Percentiles rank a stretch among this genome's conserved stretches.
These are phyloP conservation scores for Zaprionus vittiger DNA, from an alignment of 1,140 invertebrate species.

Conservation along the genomic window DNA sequence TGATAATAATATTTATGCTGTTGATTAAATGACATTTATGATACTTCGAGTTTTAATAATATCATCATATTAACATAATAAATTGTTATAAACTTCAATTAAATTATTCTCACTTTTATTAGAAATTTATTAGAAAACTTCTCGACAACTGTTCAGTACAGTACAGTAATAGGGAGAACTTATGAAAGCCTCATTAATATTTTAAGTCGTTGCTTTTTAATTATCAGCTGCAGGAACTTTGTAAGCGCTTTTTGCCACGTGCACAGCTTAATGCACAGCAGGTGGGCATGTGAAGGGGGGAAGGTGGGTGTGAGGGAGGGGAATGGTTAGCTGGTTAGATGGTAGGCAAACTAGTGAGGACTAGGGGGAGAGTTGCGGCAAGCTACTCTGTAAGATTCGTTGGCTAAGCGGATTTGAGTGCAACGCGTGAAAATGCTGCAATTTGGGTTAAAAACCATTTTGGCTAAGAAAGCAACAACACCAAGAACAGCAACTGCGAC, in stretches of 20 bases:
- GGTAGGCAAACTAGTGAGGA: too few species aligned
- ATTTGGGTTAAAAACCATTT: constrained; percentile 76
- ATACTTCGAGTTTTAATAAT: too few species aligned
- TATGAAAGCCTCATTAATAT: constrained; percentile 29
- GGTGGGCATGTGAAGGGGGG: too few species aligned
- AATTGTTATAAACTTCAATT: background rate
- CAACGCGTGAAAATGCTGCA: constrained; percentile 60
- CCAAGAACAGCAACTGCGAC: background rate
- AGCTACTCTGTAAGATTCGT: constrained; percentile 11
- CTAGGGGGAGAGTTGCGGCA: constrained; percentile 22
- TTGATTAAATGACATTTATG: too few species aligned
- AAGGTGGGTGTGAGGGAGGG: too few species aligned
- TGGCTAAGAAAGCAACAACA: constrained; percentile 49
- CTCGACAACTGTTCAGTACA: background rate
- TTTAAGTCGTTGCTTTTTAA: constrained; percentile 39
- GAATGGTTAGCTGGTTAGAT: too few species aligned
- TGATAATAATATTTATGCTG: too few species aligned
- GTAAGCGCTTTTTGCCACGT: constrained; percentile 19
- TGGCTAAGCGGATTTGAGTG: constrained; percentile 65
- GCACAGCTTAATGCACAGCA: constrained; percentile 10
- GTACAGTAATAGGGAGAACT: background rate
- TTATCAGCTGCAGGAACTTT: constrained; percentile 28
- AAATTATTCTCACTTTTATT: background rate
- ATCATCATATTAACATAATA: too few species aligned
- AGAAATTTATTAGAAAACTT: background rate